A percentile compares a stretch with the other conserved stretches of the same genome.
Evolutionary conservation across 1,140 invertebrate species (phyloP).

Genomic region (Orius insidiosus): DNA sequence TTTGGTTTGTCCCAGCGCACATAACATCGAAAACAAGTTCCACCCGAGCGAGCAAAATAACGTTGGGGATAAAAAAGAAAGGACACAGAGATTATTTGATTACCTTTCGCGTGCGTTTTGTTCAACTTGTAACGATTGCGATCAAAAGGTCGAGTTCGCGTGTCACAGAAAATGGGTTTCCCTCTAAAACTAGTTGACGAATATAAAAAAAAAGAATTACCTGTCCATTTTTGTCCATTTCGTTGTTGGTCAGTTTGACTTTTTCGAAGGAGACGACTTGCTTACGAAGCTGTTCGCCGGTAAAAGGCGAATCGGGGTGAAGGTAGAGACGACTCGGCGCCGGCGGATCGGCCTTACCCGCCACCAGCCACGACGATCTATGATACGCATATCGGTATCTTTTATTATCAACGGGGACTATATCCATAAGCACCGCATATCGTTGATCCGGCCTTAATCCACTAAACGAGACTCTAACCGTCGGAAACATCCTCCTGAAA

Average conservation of each 20-base stretch:
- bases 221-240: constrained; percentile 96
- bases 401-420: constrained; percentile 94
- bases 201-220: constrained; percentile 49
- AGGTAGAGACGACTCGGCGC: constrained; percentile 83
- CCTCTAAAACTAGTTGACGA: background rate
- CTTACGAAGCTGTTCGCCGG: constrained; percentile 84
- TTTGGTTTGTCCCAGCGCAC: no score
- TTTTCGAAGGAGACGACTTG: constrained; percentile 99
- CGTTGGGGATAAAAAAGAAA: no score
- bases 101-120: no score
- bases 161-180: background rate
- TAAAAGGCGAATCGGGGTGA: constrained; percentile 95
- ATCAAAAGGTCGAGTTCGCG: no score
- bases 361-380: constrained; percentile 92
- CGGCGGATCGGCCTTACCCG: constrained; percentile 94
- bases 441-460: constrained; percentile 51
- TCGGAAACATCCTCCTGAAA: constrained; percentile 95
- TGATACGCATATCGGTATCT: constrained; percentile 94
- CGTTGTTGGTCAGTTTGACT: constrained; percentile 98
- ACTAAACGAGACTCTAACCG: constrained; percentile 79
- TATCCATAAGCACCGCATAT: constrained; percentile 90
- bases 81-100: no score
- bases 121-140: no score
- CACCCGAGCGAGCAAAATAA: no score
- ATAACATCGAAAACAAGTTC: no score